Conservation (phyloP, 2,113 vertebrate genomes). For the Lophotis ruficrista region DNA sequence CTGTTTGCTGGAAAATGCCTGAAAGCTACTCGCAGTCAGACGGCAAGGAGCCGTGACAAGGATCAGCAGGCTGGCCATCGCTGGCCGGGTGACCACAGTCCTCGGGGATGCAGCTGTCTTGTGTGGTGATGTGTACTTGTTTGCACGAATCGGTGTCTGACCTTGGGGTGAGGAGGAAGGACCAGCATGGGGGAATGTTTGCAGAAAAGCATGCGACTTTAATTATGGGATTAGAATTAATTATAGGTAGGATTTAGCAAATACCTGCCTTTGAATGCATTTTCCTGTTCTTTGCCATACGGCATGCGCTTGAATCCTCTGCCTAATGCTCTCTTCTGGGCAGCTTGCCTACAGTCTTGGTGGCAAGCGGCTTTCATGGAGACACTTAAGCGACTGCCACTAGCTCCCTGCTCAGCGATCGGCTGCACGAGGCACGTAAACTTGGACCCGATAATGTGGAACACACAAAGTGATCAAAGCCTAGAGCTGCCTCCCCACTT, state of each 20-base stretch:
- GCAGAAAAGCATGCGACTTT: constrained; percentile 32
- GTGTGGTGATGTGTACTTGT: background rate
- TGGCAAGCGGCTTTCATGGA: background rate
- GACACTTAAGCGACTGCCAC: background rate
- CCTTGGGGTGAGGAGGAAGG: background rate
- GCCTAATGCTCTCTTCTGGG: constrained; percentile 13
- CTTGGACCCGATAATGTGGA: rapidly evolving
- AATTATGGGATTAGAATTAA: constrained; percentile 57
- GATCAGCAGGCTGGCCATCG: background rate
- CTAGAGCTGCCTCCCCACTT: background rate
- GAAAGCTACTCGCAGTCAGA: background rate
- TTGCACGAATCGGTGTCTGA: background rate
- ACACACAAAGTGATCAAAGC: background rate
- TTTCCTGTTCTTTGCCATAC: background rate
- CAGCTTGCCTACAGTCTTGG: constrained; percentile 13
- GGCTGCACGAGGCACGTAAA: rapidly evolving
- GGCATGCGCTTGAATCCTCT: background rate
- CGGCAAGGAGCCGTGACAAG: background rate
- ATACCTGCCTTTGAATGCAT: constrained; percentile 30
- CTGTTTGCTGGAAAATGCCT: constrained; percentile 50
- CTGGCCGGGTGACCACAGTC: background rate
- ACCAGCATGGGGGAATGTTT: background rate
- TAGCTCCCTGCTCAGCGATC: rapidly evolving
- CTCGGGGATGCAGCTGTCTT: background rate
- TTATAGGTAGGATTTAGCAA: constrained; percentile 48